Evolutionary conservation across 2,113 vertebrate species (phyloP).

Genomic region (Paradoxurus hermaphroditus): DNA sequence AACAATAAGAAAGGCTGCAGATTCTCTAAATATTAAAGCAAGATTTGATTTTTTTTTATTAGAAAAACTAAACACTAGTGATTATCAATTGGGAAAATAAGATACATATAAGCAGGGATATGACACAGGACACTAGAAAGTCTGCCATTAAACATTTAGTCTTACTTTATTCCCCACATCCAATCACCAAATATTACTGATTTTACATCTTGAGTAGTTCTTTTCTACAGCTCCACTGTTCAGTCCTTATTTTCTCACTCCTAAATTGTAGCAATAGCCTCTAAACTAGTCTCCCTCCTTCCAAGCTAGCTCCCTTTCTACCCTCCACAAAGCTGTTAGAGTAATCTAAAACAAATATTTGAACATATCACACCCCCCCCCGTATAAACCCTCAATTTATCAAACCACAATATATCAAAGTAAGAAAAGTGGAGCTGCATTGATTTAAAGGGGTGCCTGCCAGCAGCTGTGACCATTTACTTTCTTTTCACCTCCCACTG

Average conservation of each 20-base stretch:
- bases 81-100: not conserved
- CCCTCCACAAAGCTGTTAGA: not conserved
- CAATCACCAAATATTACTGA: not conserved
- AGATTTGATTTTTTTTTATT: not conserved
- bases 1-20: not conserved
- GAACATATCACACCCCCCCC: not conserved
- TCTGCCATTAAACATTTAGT: not conserved
- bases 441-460: not conserved
- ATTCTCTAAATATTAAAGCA: not conserved
- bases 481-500: not conserved
- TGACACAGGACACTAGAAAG: not conserved
- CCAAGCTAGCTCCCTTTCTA: not conserved
- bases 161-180: not conserved
- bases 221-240: not conserved
- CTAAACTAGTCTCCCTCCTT: not conserved
- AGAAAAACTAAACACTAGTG: slow-evolving; percentile 11
- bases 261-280: not conserved
- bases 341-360: not conserved
- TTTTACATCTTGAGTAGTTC: not conserved
- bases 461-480: not conserved
- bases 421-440: not conserved
- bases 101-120: not conserved
- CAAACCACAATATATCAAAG: slow-evolving; percentile 15
- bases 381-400: not conserved
- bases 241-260: not conserved